Evolutionary conservation across 1,140 invertebrate genomes (phyloP).

Genomic region (Drosophila nigrodunni): DNA sequence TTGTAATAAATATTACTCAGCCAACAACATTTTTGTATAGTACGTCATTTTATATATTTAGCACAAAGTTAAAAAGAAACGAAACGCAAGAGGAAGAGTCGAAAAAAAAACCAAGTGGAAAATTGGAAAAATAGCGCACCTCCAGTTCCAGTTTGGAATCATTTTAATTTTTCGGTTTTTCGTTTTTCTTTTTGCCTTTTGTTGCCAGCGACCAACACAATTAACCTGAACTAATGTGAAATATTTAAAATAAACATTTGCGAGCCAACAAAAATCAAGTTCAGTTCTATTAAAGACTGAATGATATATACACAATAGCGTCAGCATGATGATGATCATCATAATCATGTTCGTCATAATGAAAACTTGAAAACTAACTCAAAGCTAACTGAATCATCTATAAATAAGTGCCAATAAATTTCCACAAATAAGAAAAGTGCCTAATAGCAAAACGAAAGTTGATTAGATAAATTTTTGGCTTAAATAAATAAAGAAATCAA

Average conservation of each 20-base stretch:
- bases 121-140: slow-evolving; percentile 41
- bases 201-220: slow-evolving; percentile 37
- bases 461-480: slow-evolving; percentile 45
- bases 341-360: slow-evolving; percentile 22
- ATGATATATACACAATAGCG: slow-evolving; percentile 32
- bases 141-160: slow-evolving; percentile 64
- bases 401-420: slow-evolving; percentile 71
- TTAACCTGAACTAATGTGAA: slow-evolving; percentile 72
- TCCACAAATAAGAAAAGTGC: slow-evolving; percentile 35
- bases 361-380: slow-evolving; percentile 33
- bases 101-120: slow-evolving; percentile 4
- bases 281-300: slow-evolving; percentile 36
- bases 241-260: slow-evolving; percentile 77
- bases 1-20: slow-evolving; percentile 76
- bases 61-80: slow-evolving; percentile 33
- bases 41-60: slow-evolving; percentile 80
- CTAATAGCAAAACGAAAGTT: slow-evolving; percentile 41
- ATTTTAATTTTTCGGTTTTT: neutral
- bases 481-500: slow-evolving; percentile 36
- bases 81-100: slow-evolving; percentile 7
- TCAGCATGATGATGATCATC: slow-evolving; percentile 9
- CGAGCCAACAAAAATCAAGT: slow-evolving; percentile 59
- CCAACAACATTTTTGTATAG: slow-evolving; percentile 58
- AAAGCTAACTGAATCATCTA: slow-evolving; percentile 51
- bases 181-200: slow-evolving; percentile 6